Conservation (phyloP, 2,797 vertebrate species). For the Perodicticus potto region DNA sequence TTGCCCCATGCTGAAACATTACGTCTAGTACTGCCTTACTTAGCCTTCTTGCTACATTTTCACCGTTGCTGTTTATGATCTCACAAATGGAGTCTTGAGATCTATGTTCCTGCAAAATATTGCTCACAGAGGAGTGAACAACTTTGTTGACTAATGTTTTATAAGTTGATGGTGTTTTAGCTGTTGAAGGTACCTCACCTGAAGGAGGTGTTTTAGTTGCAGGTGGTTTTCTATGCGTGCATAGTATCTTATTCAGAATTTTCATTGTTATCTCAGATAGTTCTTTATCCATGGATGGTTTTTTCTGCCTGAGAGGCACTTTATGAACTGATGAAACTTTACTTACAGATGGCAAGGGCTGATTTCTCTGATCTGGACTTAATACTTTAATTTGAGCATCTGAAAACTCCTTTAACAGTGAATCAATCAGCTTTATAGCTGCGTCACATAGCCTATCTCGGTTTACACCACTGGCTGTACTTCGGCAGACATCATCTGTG, state of each 20-base stretch:
- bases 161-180: neutral
- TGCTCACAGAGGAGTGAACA: constrained; percentile 37
- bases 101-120: constrained; percentile 41
- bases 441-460: constrained; percentile 4
- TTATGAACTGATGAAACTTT: constrained; percentile 31
- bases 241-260: constrained; percentile 1
- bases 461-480: neutral
- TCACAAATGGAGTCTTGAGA: constrained; percentile 31
- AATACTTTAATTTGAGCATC: constrained; percentile 42
- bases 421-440: constrained; percentile 36
- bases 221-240: neutral
- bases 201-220: neutral
- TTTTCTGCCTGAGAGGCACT: constrained; percentile 34
- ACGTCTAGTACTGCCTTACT: constrained; percentile 29
- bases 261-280: neutral
- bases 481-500: neutral
- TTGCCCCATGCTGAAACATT: constrained; percentile 46
- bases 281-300: neutral
- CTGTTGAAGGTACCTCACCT: neutral
- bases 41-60: constrained; percentile 46
- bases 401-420: constrained; percentile 56
- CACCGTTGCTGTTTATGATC: constrained; percentile 41
- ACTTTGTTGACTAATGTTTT: constrained; percentile 55
- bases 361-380: neutral
- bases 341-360: neutral